Base-by-base conservation (phyloP, 2,797 vertebrate species). In the Decapterus maruadsi region DNA sequence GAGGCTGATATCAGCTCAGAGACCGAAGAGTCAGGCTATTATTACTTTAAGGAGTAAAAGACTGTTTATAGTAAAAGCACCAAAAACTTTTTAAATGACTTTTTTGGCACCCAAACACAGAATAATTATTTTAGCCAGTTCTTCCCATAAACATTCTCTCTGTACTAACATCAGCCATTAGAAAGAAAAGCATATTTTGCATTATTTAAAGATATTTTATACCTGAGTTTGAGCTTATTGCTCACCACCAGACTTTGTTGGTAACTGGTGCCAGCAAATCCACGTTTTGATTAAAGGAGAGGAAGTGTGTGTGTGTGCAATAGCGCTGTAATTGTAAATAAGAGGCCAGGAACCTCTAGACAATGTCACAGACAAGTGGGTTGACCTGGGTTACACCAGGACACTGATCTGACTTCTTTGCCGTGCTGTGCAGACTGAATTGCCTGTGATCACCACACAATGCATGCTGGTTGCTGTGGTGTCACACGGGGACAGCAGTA, bases 321-420 rank as follows among this genome's bases (percentile, higher is more conserved):
- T 59, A 62, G 61, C 56, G 55, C 68, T 45, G 40, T 51, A 67
- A 68, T 87, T 79, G 69, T 36, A 77, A 83, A 84, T 68, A 46
- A 86, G 71, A 75, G 73, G 63, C 80, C 69, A 36, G 67, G 72
- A 82, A 83, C 83, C 74, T 78, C 50, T 10, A 76, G 69, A 78
- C 12, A 16, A 69, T 77, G 69, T 82, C 81, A 86, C 51, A 60
- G 78, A 86, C 72, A 83, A 67, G 56, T 56, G 54, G 82, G 56
- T 48, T 75, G 80, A 88, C 89, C 59, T 77, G 74, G 71, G 80
- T 86, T 68, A 82, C 45, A 82, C 68, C 58, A 22, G 67, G 17
- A 83, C 87, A 84, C 88, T 88, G 70, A 93, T 90, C 59, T 12
- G 81, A 86, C 81, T 84, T 84, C 82, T 60, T 26, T 31, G 29